A percentile compares a stretch with the other conserved stretches of the same genome.
Conservation (phyloP, 2,113 vertebrate genomes). For the Vanacampus margaritifer region DNA sequence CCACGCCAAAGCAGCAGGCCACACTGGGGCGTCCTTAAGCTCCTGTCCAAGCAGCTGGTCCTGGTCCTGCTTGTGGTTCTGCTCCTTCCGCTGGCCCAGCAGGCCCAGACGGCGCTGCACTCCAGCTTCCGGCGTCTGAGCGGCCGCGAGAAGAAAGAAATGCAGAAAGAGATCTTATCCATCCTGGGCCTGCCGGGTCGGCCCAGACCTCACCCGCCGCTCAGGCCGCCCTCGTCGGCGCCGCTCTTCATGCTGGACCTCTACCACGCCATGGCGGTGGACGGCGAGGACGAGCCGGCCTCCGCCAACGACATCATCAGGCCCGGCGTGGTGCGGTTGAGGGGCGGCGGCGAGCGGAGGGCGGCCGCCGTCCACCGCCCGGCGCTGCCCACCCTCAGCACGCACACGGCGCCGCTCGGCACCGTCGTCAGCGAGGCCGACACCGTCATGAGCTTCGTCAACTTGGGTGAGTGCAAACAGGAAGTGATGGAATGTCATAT, state of each 20-base stretch:
- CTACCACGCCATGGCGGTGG: conserved; percentile 84
- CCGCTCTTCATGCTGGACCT: conserved; percentile 95
- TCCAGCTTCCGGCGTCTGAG: conserved; percentile 81
- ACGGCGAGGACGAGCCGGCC: conserved; percentile 59
- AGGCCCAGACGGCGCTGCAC: conserved; percentile 72
- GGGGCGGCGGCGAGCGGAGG: conserved; percentile 46
- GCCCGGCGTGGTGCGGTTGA: conserved; percentile 32
- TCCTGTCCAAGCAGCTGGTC: conserved; percentile 36
- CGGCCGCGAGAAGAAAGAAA: conserved; percentile 83
- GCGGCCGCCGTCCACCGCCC: conserved; percentile 57
- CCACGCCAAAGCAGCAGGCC: not conserved
- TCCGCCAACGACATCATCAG: conserved; percentile 48
- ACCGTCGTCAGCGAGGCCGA: conserved; percentile 83
- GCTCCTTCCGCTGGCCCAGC: conserved; percentile 66
- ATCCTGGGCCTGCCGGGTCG: conserved; percentile 82
- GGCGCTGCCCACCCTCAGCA: conserved; percentile 77
- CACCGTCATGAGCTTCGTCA: conserved; percentile 95
- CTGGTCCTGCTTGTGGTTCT: conserved; percentile 51
- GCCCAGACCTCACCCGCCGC: conserved; percentile 73
- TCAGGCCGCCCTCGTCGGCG: conserved; percentile 80
- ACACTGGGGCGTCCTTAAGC: conserved; percentile 22
- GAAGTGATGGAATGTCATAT: not conserved
- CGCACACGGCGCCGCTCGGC: conserved; percentile 74
- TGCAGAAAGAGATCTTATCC: conserved; percentile 90
- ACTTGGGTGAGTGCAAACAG: conserved; percentile 80